phyloP scores from a whole-genome alignment of 2,113 vertebrate genomes.

The Anarrhichthys ocellatus region DNA sequence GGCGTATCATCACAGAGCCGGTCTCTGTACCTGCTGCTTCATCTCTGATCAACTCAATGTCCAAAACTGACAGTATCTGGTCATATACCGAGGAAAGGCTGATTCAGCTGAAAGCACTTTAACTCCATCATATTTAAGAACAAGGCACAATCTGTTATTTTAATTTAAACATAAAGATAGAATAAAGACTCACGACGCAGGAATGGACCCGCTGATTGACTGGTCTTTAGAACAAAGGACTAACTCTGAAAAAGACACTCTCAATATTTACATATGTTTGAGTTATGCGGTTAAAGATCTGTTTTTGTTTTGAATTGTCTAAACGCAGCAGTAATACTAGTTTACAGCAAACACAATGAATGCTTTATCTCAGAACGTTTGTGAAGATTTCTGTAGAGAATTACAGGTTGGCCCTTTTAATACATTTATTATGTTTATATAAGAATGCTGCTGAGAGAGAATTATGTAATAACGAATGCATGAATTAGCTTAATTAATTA shows the following conservation, averaged over 20 bases:
- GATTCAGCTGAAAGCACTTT: not conserved
- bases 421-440: not conserved
- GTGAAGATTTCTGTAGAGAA: not conserved
- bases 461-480: slow-evolving; percentile 4
- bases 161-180: not conserved
- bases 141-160: not conserved
- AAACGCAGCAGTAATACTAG: too few species aligned
- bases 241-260: too few species aligned
- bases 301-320: too few species aligned
- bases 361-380: too few species aligned
- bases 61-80: not conserved
- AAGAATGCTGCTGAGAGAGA: not conserved
- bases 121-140: not conserved
- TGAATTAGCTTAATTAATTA: not conserved
- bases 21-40: not conserved
- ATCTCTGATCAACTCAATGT: not conserved
- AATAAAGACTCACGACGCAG: not conserved
- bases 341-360: too few species aligned
- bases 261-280: too few species aligned
- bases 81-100: not conserved
- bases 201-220: not conserved
- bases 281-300: too few species aligned
- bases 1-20: slow-evolving; percentile 12
- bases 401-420: not conserved
- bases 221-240: too few species aligned